phyloP scores from a whole-genome alignment of 1,140 invertebrate species.

The Papilio aristodemus region DNA sequence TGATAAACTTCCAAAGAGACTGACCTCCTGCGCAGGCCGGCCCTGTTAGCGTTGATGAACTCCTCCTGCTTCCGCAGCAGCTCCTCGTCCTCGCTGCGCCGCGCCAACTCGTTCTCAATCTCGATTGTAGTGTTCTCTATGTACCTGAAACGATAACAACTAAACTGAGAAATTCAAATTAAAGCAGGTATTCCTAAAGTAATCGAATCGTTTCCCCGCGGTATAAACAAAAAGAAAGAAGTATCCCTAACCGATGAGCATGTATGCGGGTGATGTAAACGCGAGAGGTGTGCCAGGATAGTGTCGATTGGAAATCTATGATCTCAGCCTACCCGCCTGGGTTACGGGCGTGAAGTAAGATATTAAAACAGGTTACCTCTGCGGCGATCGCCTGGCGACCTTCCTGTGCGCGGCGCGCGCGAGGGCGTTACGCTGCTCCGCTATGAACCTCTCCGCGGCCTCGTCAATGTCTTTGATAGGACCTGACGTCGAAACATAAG shows the following conservation, averaged over 20 bases:
- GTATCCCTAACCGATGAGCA: too few species aligned
- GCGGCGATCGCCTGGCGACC: slow-evolving; percentile 55
- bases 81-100: slow-evolving; percentile 56
- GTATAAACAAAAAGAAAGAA: too few species aligned
- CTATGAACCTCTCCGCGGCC: slow-evolving; percentile 71
- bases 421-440: slow-evolving; percentile 66
- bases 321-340: neutral
- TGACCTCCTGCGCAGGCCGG: slow-evolving; percentile 63
- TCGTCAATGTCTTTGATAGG: slow-evolving; percentile 73
- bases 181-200: too few species aligned
- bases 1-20: too few species aligned
- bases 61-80: slow-evolving; percentile 63
- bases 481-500: slow-evolving; percentile 40
- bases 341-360: neutral
- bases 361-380: too few species aligned
- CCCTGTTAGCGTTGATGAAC: slow-evolving; percentile 71
- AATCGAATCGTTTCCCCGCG: too few species aligned
- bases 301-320: neutral
- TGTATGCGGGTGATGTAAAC: too few species aligned
- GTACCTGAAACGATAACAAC: slow-evolving; percentile 52
- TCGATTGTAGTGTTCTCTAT: slow-evolving; percentile 75
- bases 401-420: slow-evolving; percentile 64
- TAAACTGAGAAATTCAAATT: too few species aligned
- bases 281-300: too few species aligned
- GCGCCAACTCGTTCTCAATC: slow-evolving; percentile 69